Base-by-base conservation (phyloP, 2,888 invertebrate genomes). In the Neoitamus cyanurus region DNA sequence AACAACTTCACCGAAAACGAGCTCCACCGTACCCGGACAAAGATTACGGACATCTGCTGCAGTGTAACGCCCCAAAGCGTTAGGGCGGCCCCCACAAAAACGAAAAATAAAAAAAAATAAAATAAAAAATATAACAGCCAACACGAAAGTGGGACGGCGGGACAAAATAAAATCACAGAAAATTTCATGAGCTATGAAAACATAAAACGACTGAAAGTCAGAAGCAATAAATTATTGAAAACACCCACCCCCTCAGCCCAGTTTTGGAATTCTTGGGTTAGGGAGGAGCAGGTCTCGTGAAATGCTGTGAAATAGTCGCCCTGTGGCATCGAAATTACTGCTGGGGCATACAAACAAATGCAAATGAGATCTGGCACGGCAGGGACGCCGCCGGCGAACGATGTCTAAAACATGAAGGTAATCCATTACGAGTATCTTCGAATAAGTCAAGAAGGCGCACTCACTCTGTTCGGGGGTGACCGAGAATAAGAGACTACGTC, bases 331-430 rank as follows among this genome's bases (percentile, higher is more conserved):
- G 70, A 30, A 31, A 70, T 70, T 31, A 3, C 31, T 4, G 28
- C n/a, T 30, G 70, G 6, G 15, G 15, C 11, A 46, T 15, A 80
- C 34, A 82, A 36, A 69, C 37, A 82, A 82, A 82, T 82, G 69
- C 82, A 82, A 68, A 82, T 82, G 36, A 82, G 48, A 9, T n/a
- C 31, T 78, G 77, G 58, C 20, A 82, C 58, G 58, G 1, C 58
- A 69, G 48, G 82, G 69, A 82, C 82, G n/a, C 20, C 25, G 20
- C 20, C 58, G 58, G 9, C 9, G 58, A 7, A 11, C 20, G 13
- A 85, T 68, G 42, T 70, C 42, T 69, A 80, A 85, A 85, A 70
- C 82, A 86, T 86, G 86, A 84, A 82, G 83, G 70, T 86, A 86
- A 86, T 80, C 73, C 82, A 84, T 84, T 85, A n/a, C n/a, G n/a